Conservation (phyloP, 1,140 invertebrate genomes). For the Caenorhabditis remanei region DNA sequence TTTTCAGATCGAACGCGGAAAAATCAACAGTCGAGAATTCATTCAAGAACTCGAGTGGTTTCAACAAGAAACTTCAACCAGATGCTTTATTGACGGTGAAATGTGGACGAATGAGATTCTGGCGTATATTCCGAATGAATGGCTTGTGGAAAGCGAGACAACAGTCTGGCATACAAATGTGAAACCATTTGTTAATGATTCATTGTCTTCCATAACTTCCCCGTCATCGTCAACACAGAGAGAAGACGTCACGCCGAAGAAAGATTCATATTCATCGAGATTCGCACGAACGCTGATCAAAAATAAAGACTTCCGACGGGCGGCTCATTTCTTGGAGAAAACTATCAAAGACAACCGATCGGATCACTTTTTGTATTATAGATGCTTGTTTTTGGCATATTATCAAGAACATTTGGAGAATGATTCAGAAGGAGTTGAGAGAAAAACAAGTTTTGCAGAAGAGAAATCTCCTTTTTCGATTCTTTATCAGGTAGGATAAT, state of each 20-base stretch:
- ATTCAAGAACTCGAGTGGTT: constrained; percentile 34
- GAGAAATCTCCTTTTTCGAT: neutral
- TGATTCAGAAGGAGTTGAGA: constrained; percentile 41
- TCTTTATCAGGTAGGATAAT: neutral
- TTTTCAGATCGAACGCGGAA: constrained; percentile 14
- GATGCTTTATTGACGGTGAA: constrained; percentile 23
- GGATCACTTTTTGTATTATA: constrained; percentile 21
- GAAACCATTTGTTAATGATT: neutral
- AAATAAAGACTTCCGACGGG: constrained; percentile 27
- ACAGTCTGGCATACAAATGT: neutral
- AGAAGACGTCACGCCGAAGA: neutral
- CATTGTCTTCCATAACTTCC: neutral
- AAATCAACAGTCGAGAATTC: constrained; percentile 14
- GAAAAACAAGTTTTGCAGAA: constrained; percentile 37
- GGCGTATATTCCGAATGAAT: constrained; percentile 8
- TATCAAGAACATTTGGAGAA: constrained; percentile 54
- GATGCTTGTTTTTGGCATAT: constrained; percentile 5
- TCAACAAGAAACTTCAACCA: neutral
- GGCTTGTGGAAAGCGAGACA: neutral
- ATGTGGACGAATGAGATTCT: constrained; percentile 23
- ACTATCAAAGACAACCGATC: neutral
- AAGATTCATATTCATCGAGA: neutral
- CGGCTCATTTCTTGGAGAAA: constrained; percentile 30
- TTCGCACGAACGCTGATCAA: neutral
- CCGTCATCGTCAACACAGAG: neutral